Percentiles rank a stretch among this genome's conserved stretches.
phyloP scores from a whole-genome alignment of 2,113 vertebrate species.

The Numenius arquata region DNA sequence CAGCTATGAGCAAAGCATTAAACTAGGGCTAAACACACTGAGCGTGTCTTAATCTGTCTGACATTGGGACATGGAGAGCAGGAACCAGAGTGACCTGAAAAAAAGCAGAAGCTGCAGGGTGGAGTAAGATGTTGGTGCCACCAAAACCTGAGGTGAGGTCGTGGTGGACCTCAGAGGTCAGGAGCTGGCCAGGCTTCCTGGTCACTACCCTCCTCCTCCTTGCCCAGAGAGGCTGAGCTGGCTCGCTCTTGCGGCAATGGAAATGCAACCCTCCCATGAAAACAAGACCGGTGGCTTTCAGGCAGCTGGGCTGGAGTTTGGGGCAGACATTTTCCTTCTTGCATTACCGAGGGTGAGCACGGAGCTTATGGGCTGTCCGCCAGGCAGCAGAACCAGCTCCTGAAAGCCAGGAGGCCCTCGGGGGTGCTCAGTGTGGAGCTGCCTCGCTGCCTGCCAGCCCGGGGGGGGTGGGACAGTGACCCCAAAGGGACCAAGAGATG shows the following conservation, averaged over 20 bases:
- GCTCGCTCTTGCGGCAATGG: not conserved
- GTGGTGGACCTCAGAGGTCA: not conserved
- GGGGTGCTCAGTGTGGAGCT: not conserved
- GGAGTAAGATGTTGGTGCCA: not conserved
- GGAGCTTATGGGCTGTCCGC: not conserved
- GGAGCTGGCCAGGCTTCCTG: not conserved
- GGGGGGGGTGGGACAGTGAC: no score
- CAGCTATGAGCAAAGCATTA: not conserved
- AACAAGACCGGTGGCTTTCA: not conserved
- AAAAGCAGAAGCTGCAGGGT: not conserved
- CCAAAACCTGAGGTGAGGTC: not conserved
- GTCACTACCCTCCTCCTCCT: not conserved
- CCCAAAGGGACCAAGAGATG: not conserved
- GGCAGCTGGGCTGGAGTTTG: not conserved
- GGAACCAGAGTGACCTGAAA: fast-evolving
- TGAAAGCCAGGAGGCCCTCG: not conserved
- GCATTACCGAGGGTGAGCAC: not conserved
- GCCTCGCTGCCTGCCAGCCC: not conserved
- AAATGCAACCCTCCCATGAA: not conserved
- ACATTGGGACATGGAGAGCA: not conserved
- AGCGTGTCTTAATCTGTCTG: not conserved
- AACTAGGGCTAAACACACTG: not conserved
- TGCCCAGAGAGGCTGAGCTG: not conserved
- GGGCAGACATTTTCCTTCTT: fast-evolving
- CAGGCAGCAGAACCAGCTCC: not conserved